phyloP scores from a whole-genome alignment of 30 jellyfish, hydroid and myxozoan species.

The Catostylus mosaicus region DNA sequence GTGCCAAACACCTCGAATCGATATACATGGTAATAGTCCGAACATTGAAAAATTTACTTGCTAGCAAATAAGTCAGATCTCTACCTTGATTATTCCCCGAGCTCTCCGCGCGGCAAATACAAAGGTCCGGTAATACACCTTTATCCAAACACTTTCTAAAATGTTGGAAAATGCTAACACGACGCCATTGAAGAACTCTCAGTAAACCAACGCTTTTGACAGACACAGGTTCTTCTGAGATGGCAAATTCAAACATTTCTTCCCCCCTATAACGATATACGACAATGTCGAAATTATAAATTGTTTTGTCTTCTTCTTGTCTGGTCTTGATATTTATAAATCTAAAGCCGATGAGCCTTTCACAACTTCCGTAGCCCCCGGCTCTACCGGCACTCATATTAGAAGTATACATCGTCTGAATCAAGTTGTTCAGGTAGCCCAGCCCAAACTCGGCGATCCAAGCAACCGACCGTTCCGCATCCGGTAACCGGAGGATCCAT shows the following conservation, averaged over 20 bases:
- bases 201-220: slow-evolving; percentile 16
- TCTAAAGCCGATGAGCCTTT: slow-evolving; percentile 85
- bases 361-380: slow-evolving; percentile 95
- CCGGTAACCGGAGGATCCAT: slow-evolving; percentile 66
- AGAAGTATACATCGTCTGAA: slow-evolving; percentile 26
- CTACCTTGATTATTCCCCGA: slow-evolving; percentile 89
- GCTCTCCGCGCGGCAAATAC: slow-evolving; percentile 93
- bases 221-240: slow-evolving; percentile 18
- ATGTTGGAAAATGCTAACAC: slow-evolving; percentile 95
- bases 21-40: slow-evolving; percentile 49
- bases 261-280: slow-evolving; percentile 85
- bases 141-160: slow-evolving; percentile 85
- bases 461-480: slow-evolving; percentile 64
- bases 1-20: slow-evolving; percentile 88
- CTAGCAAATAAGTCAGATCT: slow-evolving; percentile 74
- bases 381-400: neutral
- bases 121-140: slow-evolving; percentile 76
- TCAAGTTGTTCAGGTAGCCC: slow-evolving; percentile 81
- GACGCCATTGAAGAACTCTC: slow-evolving; percentile 84
- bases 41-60: slow-evolving; percentile 62
- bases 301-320: slow-evolving; percentile 16
- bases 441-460: slow-evolving; percentile 97
- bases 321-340: slow-evolving; percentile 73
- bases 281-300: slow-evolving; percentile 72
- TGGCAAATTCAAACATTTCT: slow-evolving; percentile 93